These are phyloP conservation scores for Platysteira castanea DNA, from an alignment of 2,113 vertebrate species.

Conservation along the genomic window DNA sequence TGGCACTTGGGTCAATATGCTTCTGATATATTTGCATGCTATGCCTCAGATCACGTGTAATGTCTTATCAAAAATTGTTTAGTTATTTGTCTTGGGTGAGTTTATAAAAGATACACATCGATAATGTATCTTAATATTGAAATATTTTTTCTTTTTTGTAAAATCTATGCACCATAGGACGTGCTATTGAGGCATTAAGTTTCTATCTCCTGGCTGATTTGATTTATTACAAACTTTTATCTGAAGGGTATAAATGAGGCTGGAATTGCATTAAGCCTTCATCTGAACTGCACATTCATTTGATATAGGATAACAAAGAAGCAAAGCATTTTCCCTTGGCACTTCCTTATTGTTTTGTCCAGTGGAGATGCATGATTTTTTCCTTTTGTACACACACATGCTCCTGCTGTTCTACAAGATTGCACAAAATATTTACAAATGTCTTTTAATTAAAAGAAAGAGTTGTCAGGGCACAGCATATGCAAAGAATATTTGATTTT, in stretches of 20 bases:
- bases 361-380: background rate
- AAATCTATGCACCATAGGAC: background rate
- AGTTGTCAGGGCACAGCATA: background rate
- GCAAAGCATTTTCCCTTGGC: background rate
- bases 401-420: background rate
- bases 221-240: constrained; percentile 3
- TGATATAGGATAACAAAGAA: background rate
- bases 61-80: background rate
- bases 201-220: background rate
- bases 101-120: background rate
- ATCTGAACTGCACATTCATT: background rate
- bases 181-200: background rate
- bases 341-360: background rate
- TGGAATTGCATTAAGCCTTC: background rate
- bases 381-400: background rate
- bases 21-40: background rate
- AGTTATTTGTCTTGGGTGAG: background rate
- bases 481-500: background rate
- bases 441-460: background rate
- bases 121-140: constrained; percentile 18
- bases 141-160: background rate
- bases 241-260: background rate
- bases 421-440: background rate
- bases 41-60: background rate
- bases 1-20: background rate